phyloP scores from a whole-genome alignment of 2,888 invertebrate species.

The Pimpla rufipes region DNA sequence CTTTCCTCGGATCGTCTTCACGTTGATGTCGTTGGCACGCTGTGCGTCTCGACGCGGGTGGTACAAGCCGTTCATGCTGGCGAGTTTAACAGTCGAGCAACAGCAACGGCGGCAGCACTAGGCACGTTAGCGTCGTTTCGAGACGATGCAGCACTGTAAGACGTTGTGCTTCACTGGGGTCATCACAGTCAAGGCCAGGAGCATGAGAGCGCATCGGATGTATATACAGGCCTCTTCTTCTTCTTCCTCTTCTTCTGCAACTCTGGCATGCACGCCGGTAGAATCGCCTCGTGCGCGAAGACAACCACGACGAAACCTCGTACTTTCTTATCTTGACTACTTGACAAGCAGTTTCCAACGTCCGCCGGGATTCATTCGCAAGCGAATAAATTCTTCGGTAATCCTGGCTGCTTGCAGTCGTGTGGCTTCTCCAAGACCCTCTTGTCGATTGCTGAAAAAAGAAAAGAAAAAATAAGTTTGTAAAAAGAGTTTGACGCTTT shows the following conservation, averaged over 20 bases:
- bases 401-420: not conserved
- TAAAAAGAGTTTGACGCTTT: not conserved
- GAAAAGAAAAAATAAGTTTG: conserved; percentile 6
- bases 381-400: conserved; percentile 6
- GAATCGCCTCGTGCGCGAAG: conserved; percentile 22
- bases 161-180: conserved; percentile 33
- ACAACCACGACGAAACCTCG: conserved; percentile 27
- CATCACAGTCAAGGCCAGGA: conserved; percentile 56
- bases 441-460: not conserved
- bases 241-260: conserved; percentile 33
- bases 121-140: conserved; percentile 10
- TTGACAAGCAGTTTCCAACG: conserved; percentile 44
- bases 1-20: conserved; percentile 23
- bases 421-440: not conserved
- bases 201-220: conserved; percentile 48
- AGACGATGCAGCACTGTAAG: conserved; percentile 18
- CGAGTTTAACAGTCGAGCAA: conserved; percentile 42
- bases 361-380: conserved; percentile 33
- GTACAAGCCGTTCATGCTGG: conserved; percentile 37
- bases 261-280: conserved; percentile 11
- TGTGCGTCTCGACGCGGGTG: conserved; percentile 58
- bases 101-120: not conserved
- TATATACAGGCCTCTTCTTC: conserved; percentile 26
- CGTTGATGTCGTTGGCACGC: conserved; percentile 52
- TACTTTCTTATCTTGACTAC: conserved; percentile 52